Evolutionary conservation across 1,140 invertebrate genomes (phyloP), one percentile per base, ranked within the genome.

Genomic region (Drosophila nigrodunni): DNA sequence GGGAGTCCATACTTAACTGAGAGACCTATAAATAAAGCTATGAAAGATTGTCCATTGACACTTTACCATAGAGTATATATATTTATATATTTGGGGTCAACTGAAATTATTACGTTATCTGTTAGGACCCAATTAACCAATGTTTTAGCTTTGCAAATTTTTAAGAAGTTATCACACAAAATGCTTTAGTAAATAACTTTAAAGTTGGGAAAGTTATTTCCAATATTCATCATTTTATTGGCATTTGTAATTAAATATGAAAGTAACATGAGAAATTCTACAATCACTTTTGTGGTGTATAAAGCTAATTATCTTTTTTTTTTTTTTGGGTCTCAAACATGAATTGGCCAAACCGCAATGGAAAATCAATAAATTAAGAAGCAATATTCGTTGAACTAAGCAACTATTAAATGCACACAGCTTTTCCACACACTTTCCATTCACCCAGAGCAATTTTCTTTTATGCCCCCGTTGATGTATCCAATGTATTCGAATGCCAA

Each of bases 361-460:
- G 61, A 71, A 64, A 87, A 79, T 74, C 83, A 69, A 79, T 78
- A 78, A 72, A 58, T 69, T 67, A 70, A 57, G 50, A 60, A 69
- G 59, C 46, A 73, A 72, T 35, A 13, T 25, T 60, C 25, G 37
- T 39, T 8, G 6, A 59, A 5, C 7, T 18, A 11, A 75, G 5
- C 25, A 82, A 77, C 82, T 79, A 80, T 87, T 88, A 70, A 79
- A 73, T 74, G 83, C 80, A 82, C 76, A 82, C 47, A 68, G 58
- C 25, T 30, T 30, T 30, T 30, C 25, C 25, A 30, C 61, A 82
- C 52, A 78, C 82, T 78, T 71, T 50, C 43, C 10, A 37, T 15
- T 61, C 49, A 69, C 52, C 15, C 25, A 25, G 44, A 78, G 69
- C 64, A 87, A 87, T 79, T 77, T 87, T 77, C 77, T 50, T 88